Conservation (phyloP, 2,797 vertebrate species). For the Pelodytes ibericus region DNA sequence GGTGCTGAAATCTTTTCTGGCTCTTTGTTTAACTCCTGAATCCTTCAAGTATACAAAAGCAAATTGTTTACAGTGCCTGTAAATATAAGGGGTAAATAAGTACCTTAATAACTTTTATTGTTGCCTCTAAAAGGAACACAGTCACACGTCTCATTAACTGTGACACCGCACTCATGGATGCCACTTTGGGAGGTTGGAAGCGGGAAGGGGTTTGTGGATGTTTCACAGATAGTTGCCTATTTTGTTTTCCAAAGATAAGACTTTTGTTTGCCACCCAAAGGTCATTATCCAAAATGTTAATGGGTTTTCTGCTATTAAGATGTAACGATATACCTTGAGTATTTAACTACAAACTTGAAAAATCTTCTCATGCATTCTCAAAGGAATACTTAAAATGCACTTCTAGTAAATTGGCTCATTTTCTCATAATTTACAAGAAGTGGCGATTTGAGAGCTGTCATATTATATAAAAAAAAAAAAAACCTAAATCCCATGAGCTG, state of each 20-base stretch:
- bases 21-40: slow-evolving; percentile 2
- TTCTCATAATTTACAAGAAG: slow-evolving; percentile 68
- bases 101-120: neutral
- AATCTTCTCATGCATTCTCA: slow-evolving; percentile 64
- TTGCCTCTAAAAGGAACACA: slow-evolving; percentile 1
- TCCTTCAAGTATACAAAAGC: slow-evolving; percentile 3
- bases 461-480: slow-evolving; percentile 66
- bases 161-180: neutral
- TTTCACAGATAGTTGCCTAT: slow-evolving; percentile 60
- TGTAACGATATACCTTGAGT: slow-evolving; percentile 67
- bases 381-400: slow-evolving; percentile 67
- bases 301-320: slow-evolving; percentile 65
- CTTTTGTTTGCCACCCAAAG: slow-evolving; percentile 64
- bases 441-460: slow-evolving; percentile 59
- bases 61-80: slow-evolving; percentile 1
- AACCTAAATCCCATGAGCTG: slow-evolving; percentile 62
- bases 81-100: neutral
- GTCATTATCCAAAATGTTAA: slow-evolving; percentile 62
- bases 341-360: slow-evolving; percentile 69
- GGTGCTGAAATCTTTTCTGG: too few species aligned
- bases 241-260: slow-evolving; percentile 60
- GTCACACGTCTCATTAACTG: neutral
- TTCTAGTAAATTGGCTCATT: slow-evolving; percentile 68
- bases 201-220: slow-evolving; percentile 49
- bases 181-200: too few species aligned